Conservation (phyloP, 2,888 invertebrate species). For the Machimus atricapillus region DNA sequence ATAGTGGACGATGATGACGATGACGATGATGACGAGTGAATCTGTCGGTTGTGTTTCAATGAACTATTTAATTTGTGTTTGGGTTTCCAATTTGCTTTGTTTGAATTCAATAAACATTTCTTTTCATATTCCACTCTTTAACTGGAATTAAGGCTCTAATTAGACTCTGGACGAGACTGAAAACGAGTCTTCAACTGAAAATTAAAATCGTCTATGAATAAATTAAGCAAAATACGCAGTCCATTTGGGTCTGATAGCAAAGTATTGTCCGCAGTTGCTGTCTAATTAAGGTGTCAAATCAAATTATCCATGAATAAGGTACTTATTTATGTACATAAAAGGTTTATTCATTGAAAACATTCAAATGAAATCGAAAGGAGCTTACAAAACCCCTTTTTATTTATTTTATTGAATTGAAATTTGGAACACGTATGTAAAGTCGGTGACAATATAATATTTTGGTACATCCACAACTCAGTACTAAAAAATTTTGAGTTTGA, state of each 20-base stretch:
- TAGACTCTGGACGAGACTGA: not conserved
- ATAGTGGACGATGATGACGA: not conserved
- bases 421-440: too few species aligned
- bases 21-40: conserved; percentile 1
- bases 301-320: too few species aligned
- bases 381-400: too few species aligned
- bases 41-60: not conserved
- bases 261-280: not conserved
- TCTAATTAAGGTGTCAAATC: not conserved
- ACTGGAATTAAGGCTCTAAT: too few species aligned
- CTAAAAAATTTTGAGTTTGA: too few species aligned
- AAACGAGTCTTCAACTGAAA: not conserved
- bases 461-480: too few species aligned
- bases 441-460: too few species aligned
- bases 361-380: too few species aligned
- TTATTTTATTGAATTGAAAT: too few species aligned
- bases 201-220: not conserved
- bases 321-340: too few species aligned
- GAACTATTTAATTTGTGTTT: not conserved
- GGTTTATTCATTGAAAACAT: too few species aligned
- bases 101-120: not conserved
- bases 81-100: not conserved
- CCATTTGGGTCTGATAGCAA: not conserved
- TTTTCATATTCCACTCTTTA: not conserved
- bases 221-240: not conserved